Percentiles rank a stretch among this genome's conserved stretches.
These are phyloP conservation scores for Choreutis nemorana DNA, from an alignment of 2,888 invertebrate genomes.

Conservation along the genomic window DNA sequence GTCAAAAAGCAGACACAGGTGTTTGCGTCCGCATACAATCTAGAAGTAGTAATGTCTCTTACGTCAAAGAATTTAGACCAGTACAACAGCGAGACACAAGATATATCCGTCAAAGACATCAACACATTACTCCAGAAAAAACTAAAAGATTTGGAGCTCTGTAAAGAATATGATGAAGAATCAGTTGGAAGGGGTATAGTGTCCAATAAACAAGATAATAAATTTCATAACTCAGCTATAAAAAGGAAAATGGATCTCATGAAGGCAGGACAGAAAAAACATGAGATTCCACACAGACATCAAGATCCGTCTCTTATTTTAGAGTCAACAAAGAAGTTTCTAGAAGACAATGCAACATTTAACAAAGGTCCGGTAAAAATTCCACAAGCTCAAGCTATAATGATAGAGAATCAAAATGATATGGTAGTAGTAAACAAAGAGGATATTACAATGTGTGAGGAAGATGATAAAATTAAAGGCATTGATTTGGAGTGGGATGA, in stretches of 20 bases:
- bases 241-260: slow-evolving; percentile 9
- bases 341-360: background rate
- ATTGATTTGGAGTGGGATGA: background rate
- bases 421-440: no score
- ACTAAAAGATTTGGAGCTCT: slow-evolving; percentile 25
- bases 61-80: slow-evolving; percentile 18
- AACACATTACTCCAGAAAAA: slow-evolving; percentile 21
- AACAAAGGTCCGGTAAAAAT: background rate
- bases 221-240: slow-evolving; percentile 10
- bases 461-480: background rate
- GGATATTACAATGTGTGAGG: no score
- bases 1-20: slow-evolving; percentile 24
- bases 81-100: slow-evolving; percentile 11
- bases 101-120: slow-evolving; percentile 3
- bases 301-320: background rate
- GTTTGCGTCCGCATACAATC: slow-evolving; percentile 15
- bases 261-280: background rate
- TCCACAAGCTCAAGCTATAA: no score
- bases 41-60: slow-evolving; percentile 20
- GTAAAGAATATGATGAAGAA: slow-evolving; percentile 30
- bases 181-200: slow-evolving; percentile 23
- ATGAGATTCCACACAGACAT: background rate
- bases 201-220: slow-evolving; percentile 3
- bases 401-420: no score
- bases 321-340: background rate